Percentiles rank a stretch among this genome's conserved stretches.
Evolutionary conservation across 1,140 invertebrate genomes (phyloP).

Genomic region (Saccostrea glomerata): DNA sequence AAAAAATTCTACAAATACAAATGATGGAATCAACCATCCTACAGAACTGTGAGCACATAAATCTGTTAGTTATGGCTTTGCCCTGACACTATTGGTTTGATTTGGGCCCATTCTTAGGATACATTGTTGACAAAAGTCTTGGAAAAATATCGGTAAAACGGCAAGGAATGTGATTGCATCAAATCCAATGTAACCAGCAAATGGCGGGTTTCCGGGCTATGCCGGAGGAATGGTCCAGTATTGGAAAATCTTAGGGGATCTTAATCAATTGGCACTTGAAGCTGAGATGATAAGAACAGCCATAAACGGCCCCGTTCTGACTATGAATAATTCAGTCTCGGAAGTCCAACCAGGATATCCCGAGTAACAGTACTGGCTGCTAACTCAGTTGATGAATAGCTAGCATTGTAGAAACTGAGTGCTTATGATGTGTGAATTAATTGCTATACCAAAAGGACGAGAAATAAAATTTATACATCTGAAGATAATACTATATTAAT

Average conservation of each 20-base stretch:
- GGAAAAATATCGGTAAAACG: not conserved
- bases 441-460: too few relatives aligned
- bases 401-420: too few relatives aligned
- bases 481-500: too few relatives aligned
- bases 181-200: not conserved
- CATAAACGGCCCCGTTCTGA: not conserved
- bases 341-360: not conserved
- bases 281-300: conserved; percentile 30
- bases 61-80: not conserved
- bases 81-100: not conserved
- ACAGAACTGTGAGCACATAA: not conserved
- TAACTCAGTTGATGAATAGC: too few relatives aligned
- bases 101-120: not conserved
- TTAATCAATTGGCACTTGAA: conserved; percentile 32
- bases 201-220: not conserved
- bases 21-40: not conserved
- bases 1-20: not conserved
- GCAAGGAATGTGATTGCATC: not conserved
- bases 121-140: not conserved
- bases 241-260: conserved; percentile 30
- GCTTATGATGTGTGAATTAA: too few relatives aligned
- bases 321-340: conserved; percentile 9
- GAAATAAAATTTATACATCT: too few relatives aligned
- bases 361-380: too few relatives aligned
- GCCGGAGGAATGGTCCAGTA: not conserved